These are phyloP conservation scores for Pundamilia nyererei DNA, from an alignment of 2,113 vertebrate genomes.

Conservation along the genomic window DNA sequence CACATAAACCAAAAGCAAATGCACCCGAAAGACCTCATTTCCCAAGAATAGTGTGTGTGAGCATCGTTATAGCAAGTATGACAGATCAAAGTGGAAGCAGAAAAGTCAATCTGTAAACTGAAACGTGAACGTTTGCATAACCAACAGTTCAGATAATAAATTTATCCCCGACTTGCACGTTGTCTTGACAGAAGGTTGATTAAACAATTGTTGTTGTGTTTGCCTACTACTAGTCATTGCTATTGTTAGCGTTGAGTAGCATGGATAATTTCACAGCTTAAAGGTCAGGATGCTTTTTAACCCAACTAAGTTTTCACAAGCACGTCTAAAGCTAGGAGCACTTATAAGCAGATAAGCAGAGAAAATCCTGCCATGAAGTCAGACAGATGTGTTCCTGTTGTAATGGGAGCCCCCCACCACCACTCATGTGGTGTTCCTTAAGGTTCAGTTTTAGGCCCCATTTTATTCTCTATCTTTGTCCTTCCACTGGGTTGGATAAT, in stretches of 20 bases:
- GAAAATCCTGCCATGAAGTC: neutral
- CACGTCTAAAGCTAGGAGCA: neutral
- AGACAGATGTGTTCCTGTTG: neutral
- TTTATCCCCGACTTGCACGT: neutral
- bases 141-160: neutral
- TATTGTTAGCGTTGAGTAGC: neutral
- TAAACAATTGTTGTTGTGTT: neutral
- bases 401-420: neutral
- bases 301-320: neutral
- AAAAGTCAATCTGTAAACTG: neutral
- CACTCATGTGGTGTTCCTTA: neutral
- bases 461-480: neutral
- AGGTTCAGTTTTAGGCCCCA: neutral
- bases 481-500: neutral
- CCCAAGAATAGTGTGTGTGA: neutral
- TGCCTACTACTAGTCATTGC: neutral
- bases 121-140: neutral
- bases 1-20: neutral
- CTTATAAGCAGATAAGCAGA: neutral
- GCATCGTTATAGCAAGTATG: neutral
- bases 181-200: neutral
- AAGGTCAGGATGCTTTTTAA: neutral
- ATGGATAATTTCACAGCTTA: neutral
- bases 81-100: neutral
- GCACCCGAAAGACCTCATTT: neutral